Evolutionary conservation across 2,113 vertebrate genomes (phyloP).

Genomic region (Phaetusa simplex): DNA sequence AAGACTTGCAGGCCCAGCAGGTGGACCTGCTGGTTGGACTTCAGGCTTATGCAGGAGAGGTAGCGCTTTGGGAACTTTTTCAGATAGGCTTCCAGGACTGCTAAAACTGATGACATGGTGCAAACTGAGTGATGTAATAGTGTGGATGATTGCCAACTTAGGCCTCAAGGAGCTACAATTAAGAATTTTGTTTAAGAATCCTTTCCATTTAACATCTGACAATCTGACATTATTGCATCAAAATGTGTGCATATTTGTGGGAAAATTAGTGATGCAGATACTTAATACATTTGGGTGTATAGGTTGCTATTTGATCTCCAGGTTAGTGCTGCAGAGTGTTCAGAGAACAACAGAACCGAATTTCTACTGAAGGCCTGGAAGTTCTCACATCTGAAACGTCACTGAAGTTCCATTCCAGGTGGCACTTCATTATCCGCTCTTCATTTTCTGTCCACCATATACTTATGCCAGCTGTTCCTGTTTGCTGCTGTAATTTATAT

Average conservation of each 20-base stretch:
- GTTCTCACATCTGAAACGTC: constrained; percentile 5
- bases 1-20: neutral
- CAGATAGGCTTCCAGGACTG: neutral
- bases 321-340: neutral
- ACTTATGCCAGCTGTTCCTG: constrained; percentile 44
- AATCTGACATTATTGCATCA: neutral
- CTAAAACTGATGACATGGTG: neutral
- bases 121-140: neutral
- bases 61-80: neutral
- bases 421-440: constrained; percentile 33
- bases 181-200: neutral
- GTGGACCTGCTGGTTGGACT: neutral
- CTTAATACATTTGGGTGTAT: neutral
- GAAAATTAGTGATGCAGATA: neutral
- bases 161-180: neutral
- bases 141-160: neutral
- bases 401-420: constrained; percentile 14
- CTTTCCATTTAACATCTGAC: neutral
- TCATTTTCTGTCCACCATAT: constrained; percentile 53
- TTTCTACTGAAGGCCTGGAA: neutral
- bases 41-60: neutral
- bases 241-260: neutral
- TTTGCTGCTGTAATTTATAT: constrained; percentile 63
- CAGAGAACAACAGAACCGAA: neutral
- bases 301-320: neutral